Percentiles rank a stretch among this genome's conserved stretches.
phyloP scores from a whole-genome alignment of 2,888 invertebrate species.

The Cephalotes varians region DNA sequence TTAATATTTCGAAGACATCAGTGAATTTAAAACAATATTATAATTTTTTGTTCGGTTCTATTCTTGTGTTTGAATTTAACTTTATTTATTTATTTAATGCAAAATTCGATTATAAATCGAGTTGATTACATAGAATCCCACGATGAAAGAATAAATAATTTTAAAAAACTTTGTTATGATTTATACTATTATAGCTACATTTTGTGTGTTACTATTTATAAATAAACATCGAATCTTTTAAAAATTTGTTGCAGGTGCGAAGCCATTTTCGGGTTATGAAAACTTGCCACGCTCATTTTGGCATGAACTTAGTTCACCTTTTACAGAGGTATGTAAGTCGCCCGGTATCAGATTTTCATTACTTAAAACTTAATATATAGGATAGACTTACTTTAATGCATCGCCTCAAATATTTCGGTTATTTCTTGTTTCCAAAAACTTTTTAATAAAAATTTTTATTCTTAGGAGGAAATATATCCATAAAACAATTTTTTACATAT shows the following conservation, averaged over 20 bases:
- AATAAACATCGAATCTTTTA: slow-evolving; percentile 26
- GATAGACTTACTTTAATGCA: background rate
- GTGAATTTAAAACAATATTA: background rate
- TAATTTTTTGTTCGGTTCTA: background rate
- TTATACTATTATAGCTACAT: background rate
- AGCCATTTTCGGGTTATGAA: slow-evolving; percentile 83
- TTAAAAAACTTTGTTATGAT: background rate
- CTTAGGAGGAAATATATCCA: background rate
- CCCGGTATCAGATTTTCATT: slow-evolving; percentile 7
- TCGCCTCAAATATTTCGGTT: background rate
- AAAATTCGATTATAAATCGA: background rate
- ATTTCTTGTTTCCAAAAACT: background rate
- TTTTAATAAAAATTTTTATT: background rate
- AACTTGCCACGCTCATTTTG: slow-evolving; percentile 83
- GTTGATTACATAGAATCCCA: background rate
- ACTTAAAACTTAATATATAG: background rate
- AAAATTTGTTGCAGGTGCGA: slow-evolving; percentile 80
- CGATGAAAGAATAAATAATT: background rate
- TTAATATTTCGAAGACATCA: background rate
- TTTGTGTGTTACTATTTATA: slow-evolving; percentile 1
- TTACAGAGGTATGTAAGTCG: slow-evolving; percentile 81
- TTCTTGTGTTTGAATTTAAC: background rate
- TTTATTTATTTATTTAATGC: background rate
- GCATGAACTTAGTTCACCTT: slow-evolving; percentile 85
- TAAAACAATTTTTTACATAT: background rate